Evolutionary conservation across 2,888 invertebrate species (phyloP), one percentile per base, ranked within the genome.

Genomic region (Drosophila lacicola): DNA sequence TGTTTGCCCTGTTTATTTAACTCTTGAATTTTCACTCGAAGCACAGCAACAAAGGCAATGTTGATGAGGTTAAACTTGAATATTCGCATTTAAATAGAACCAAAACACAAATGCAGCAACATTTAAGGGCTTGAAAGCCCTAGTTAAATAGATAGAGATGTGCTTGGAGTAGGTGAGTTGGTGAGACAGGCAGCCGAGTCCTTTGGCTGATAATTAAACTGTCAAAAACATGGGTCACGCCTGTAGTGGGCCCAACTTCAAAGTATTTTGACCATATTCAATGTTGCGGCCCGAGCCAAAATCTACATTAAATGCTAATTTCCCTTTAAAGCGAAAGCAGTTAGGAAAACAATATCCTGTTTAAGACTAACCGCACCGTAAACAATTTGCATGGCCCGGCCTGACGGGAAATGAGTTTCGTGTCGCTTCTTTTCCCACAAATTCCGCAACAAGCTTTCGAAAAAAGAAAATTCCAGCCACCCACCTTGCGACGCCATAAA

Each of bases 291-390:
- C 45, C 13, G 19, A 21, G 17, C 21, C 53, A 67, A 69, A 36
- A 73, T 81, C 60, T 62, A 44, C 57, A 67, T 73, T 60, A 78
- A 72, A 84, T 81, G 81, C 83, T 80, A 72, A 83, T 86, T 83
- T 82, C 75, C 81, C 58, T 39, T 46, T 41, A 29, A 19, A 64
- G 62, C 25, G 17, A 51, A 34, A 10, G 44, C 55, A 63, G 51
- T 65, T 54, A 19, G 44, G 66, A 71, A 54, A 71, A 78, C 66
- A 78, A 87, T 81, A 87, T 87, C 88, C 82, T 80, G 84, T 73
- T 61, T 58, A 61, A 69, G 66, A 41, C 46, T 62, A 65, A 67
- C 62, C 71, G 33, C 65, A 58, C 29, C 46, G 14, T 13, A 68
- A 55, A 70, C 73, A 62, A 74, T 77, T 80, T 82, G 55, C 68